Base-by-base conservation (phyloP, 1,140 invertebrate genomes). In the Eufriesea mexicana region DNA sequence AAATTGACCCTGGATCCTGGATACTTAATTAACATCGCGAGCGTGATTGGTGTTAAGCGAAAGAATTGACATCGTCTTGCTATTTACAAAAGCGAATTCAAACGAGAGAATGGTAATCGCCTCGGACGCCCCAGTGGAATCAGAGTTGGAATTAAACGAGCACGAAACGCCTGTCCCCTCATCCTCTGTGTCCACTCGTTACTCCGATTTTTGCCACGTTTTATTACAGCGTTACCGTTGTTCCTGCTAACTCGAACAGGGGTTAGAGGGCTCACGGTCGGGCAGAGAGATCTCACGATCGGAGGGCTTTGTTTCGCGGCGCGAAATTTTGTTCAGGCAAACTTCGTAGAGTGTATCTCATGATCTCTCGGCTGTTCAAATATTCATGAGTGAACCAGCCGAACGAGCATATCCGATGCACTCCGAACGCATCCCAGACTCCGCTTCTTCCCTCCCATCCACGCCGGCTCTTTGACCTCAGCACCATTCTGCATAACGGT, bases 401-500 rank as follows among this genome's bases (percentile, higher is more conserved):
- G 73, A 84, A 87, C 82, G 82, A 85, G 74, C 74, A 81, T 85
- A 85, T 78, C 83, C 79, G 72, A 89, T 83, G 79, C 76, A 68
- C 62, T 57, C 64, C 64, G 70, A 66, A 79, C 79, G 74, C 79
- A 79, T 87, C 87, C 51, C 83, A 85, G 75, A 72, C 86, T 85
- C 86, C 70, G 54, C 18, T 61, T 79, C 66, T 76, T 74, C 75
- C 75, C 73, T 68, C 62, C 79, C 83, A 49, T 62, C 55, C 70
- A 61, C 72, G 84, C 84, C 89, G 86, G 86, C 89, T 83, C 89
- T 90, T 90, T 90, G 89, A 90, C 89, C 89, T 89, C 86, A 88
- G 88, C 86, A 89, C 79, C 86, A 90, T 87, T 90, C 89, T 90
- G 89, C 89, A 79, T 90, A 90, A 90, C 89, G 89, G 89, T 90